phyloP scores from a whole-genome alignment of 2,113 vertebrate species.

The Trochalopteron elliotii region DNA sequence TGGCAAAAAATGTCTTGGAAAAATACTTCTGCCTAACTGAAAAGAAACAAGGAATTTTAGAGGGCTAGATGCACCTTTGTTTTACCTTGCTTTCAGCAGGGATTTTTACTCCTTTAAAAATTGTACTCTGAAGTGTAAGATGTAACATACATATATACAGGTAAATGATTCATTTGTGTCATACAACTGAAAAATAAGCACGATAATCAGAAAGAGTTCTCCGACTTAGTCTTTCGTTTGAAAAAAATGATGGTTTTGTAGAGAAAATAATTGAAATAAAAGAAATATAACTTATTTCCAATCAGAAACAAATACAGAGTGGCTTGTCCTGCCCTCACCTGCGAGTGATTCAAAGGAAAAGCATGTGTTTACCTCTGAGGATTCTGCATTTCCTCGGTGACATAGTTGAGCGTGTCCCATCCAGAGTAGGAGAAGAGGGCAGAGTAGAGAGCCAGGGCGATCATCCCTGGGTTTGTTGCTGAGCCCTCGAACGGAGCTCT shows the following conservation, averaged over 20 bases:
- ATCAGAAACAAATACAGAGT: neutral
- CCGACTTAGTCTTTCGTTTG: neutral
- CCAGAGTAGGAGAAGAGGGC: conserved; percentile 90
- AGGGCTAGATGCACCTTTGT: neutral
- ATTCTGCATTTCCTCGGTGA: conserved; percentile 88
- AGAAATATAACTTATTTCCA: neutral
- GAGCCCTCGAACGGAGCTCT: conserved; percentile 79
- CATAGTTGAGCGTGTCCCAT: conserved; percentile 89
- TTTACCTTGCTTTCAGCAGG: neutral
- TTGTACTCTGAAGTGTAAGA: neutral
- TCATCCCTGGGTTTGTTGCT: conserved; percentile 74
- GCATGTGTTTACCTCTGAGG: conserved; percentile 74
- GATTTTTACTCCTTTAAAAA: neutral
- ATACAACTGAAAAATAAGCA: neutral
- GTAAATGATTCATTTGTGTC: neutral
- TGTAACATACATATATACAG: neutral
- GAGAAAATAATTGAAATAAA: neutral
- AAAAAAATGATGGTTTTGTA: neutral
- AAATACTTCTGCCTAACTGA: neutral
- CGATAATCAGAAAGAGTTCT: neutral
- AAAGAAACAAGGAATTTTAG: neutral
- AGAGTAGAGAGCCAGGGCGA: conserved; percentile 84
- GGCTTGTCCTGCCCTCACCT: neutral
- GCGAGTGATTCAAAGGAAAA: neutral
- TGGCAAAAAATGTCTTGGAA: neutral